Evolutionary conservation across 2,888 invertebrate species (phyloP).

Genomic region (Acrobasis consociella): DNA sequence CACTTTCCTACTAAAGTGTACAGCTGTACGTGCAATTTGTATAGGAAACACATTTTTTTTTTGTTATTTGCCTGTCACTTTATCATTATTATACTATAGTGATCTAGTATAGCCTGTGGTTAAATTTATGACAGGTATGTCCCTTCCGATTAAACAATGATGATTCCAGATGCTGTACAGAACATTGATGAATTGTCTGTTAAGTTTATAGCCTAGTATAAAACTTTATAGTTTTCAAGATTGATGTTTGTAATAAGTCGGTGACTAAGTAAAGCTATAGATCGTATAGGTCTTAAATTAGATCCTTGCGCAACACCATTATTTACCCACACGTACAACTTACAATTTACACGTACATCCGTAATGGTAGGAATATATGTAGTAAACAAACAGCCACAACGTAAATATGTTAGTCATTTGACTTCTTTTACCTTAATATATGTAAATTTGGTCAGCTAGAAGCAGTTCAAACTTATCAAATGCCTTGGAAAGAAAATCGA

Average conservation of each 20-base stretch:
- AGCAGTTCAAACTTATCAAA: constrained; percentile 20
- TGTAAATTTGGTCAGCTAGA: constrained; percentile 22
- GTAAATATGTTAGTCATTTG: constrained; percentile 17
- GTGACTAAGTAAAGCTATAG: constrained; percentile 4
- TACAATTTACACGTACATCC: constrained; percentile 21
- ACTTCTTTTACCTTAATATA: constrained; percentile 18
- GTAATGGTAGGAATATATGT: constrained; percentile 24
- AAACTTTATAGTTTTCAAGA: constrained; percentile 4
- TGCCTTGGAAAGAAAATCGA: background rate
- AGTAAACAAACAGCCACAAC: constrained; percentile 5
- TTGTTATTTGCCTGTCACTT: no score
- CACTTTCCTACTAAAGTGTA: no score
- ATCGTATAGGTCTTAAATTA: constrained; percentile 18
- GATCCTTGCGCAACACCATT: constrained; percentile 25
- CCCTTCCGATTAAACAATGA: background rate
- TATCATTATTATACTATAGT: no score
- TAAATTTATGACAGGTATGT: no score
- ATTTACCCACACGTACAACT: constrained; percentile 17
- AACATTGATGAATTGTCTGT: background rate
- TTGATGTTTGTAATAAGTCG: background rate
- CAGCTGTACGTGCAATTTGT: no score
- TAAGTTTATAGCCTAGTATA: background rate
- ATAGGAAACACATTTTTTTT: no score
- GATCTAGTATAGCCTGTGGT: no score
- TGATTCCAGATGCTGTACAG: background rate